Percentiles rank a stretch among this genome's conserved stretches.
These are phyloP conservation scores for Tetanocera ferruginea DNA, from an alignment of 2,888 invertebrate genomes.

Conservation along the genomic window DNA sequence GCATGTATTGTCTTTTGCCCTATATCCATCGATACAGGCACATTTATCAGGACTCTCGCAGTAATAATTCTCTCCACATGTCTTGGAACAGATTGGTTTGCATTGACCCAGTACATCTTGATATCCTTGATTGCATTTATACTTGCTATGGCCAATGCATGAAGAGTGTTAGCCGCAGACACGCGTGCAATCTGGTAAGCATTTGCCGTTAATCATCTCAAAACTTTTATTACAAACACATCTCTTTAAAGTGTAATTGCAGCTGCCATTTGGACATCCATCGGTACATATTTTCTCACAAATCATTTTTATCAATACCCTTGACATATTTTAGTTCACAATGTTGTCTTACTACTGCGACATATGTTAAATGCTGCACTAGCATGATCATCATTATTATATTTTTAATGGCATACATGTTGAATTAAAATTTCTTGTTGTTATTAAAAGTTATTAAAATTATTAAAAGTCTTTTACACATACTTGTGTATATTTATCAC, in stretches of 20 bases:
- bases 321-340: slow-evolving; percentile 11
- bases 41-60: slow-evolving; percentile 7
- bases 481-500: no score
- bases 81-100: not conserved
- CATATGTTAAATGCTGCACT: no score
- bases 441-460: no score
- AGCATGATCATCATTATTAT: no score
- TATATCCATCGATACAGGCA: not conserved
- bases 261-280: slow-evolving; percentile 2
- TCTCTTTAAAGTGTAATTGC: not conserved
- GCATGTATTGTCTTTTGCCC: not conserved
- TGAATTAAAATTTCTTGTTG: no score
- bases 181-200: not conserved
- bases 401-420: no score
- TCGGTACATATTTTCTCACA: slow-evolving; percentile 11
- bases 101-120: not conserved
- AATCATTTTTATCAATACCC: not conserved
- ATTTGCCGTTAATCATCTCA: not conserved
- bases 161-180: not conserved
- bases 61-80: not conserved
- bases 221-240: slow-evolving; percentile 22
- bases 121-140: not conserved
- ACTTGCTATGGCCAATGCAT: not conserved
- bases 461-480: no score
- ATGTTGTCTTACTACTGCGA: no score